Conservation (phyloP, 2,113 vertebrate species). For the Clarias batrachus region DNA sequence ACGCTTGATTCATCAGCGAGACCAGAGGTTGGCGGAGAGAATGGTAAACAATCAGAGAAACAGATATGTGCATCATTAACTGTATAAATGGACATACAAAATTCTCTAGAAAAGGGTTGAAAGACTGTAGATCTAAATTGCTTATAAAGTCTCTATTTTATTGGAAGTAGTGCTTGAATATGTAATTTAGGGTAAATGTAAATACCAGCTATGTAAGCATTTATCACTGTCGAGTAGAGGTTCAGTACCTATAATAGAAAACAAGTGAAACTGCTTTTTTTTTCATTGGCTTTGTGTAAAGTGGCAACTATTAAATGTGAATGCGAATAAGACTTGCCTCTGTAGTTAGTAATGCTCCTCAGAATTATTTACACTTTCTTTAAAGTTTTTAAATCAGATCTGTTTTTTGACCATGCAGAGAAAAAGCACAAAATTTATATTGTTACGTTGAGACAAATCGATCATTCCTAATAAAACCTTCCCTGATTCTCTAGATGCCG, state of each 20-base stretch:
- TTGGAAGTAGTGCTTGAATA: not conserved
- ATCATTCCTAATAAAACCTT: not conserved
- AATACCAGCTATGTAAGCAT: not conserved
- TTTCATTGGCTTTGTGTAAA: not conserved
- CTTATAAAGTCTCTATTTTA: not conserved
- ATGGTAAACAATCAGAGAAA: slow-evolving; percentile 66
- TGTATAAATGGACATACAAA: not conserved
- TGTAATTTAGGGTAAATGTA: not conserved
- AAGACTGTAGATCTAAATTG: not conserved
- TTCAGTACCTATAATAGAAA: not conserved
- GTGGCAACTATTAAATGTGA: not conserved
- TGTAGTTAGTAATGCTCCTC: not conserved
- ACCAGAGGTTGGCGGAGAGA: slow-evolving; percentile 71
- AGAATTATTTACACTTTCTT: not conserved
- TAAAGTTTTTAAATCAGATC: not conserved
- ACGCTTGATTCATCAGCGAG: slow-evolving; percentile 64
- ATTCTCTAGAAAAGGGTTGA: not conserved
- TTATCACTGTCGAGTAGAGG: not conserved
- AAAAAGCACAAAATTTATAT: not conserved
- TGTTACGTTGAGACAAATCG: not conserved
- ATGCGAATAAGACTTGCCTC: not conserved
- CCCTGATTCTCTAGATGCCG: not conserved
- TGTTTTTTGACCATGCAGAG: not conserved
- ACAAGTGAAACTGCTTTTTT: not conserved
- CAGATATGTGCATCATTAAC: not conserved